These are phyloP conservation scores for Plebejus anna DNA, from an alignment of 2,888 invertebrate species.

Conservation along the genomic window DNA sequence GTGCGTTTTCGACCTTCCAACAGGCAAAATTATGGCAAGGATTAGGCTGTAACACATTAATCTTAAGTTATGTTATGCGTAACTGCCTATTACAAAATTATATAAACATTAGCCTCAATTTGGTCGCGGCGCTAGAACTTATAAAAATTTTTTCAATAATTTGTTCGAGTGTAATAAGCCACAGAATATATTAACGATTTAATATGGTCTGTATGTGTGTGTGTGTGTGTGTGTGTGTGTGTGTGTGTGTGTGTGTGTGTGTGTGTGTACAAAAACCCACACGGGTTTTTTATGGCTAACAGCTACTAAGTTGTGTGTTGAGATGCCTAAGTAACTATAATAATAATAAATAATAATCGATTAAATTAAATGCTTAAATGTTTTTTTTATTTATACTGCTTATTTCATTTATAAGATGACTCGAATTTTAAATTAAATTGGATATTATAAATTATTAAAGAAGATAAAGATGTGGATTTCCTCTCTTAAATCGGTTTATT, in stretches of 20 bases:
- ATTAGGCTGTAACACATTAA: conserved; percentile 5
- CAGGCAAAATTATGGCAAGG: neutral
- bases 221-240: too few relatives aligned
- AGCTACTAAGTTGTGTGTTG: neutral
- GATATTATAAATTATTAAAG: conserved; percentile 20
- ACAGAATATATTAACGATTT: neutral
- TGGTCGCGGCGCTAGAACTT: neutral
- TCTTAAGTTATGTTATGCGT: conserved; percentile 16
- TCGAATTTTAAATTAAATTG: conserved; percentile 14
- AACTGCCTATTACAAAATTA: conserved; percentile 12
- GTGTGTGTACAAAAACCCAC: too few relatives aligned
- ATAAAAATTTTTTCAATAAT: neutral
- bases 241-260: neutral
- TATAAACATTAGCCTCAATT: conserved; percentile 4
- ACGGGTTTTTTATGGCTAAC: neutral
- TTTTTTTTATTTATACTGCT: conserved; percentile 6
- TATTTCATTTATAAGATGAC: conserved; percentile 13
- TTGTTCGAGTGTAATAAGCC: neutral
- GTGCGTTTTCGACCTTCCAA: neutral
- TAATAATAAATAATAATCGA: neutral
- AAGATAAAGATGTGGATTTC: conserved; percentile 31
- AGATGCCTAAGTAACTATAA: neutral
- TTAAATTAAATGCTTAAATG: neutral
- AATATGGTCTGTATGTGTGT: neutral
- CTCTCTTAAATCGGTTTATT: conserved; percentile 30